These are phyloP conservation scores for Albula goreensis DNA, from an alignment of 2,113 vertebrate species.

Conservation along the genomic window DNA sequence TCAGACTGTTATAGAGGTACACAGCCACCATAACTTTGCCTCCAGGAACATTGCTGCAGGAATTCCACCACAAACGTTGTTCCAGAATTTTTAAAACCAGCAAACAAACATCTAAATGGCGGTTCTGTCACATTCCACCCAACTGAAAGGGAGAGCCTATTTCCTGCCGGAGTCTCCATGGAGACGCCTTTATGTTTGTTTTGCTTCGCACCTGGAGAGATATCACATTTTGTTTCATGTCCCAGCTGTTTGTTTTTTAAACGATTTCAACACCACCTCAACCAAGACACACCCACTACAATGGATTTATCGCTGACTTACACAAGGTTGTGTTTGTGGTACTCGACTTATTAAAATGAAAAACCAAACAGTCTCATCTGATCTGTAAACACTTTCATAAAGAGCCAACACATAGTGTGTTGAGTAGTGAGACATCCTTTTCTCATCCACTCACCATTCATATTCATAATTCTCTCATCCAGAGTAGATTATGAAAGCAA, in stretches of 20 bases:
- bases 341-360: too few species aligned
- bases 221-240: background rate
- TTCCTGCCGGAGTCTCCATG: background rate
- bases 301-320: too few species aligned
- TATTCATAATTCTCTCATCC: too few species aligned
- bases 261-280: background rate
- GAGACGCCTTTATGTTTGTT: background rate
- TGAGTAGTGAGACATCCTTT: too few species aligned
- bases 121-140: background rate
- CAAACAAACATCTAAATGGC: background rate
- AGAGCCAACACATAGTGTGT: too few species aligned
- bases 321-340: too few species aligned
- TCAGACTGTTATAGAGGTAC: background rate
- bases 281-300: background rate
- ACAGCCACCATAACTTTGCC: background rate
- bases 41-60: too few species aligned
- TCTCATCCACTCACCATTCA: too few species aligned
- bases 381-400: too few species aligned
- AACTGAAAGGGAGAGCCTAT: background rate
- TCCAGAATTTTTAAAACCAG: background rate
- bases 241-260: background rate
- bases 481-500: too few species aligned
- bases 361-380: too few species aligned
- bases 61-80: background rate
- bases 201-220: background rate